Conservation (phyloP, 2,888 invertebrate genomes). For the Agonum fuliginosum region DNA sequence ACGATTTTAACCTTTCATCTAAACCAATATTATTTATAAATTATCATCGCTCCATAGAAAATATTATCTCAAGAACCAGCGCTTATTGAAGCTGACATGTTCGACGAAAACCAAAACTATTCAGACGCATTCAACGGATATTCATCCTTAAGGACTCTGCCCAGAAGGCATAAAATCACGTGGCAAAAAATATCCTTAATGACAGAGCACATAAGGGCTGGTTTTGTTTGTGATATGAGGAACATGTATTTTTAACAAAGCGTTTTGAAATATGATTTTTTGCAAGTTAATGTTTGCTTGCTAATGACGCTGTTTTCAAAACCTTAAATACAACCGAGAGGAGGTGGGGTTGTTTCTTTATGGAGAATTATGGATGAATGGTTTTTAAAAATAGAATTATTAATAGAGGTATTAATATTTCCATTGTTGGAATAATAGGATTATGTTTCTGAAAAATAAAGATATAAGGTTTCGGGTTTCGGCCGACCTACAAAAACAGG, state of each 20-base stretch:
- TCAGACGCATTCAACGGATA: conserved; percentile 21
- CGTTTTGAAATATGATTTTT: conserved; percentile 56
- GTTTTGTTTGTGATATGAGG: conserved; percentile 26
- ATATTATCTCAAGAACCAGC: conserved; percentile 53
- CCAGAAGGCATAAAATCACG: conserved; percentile 14
- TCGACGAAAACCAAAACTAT: conserved; percentile 50
- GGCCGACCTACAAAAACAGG: too few relatives aligned
- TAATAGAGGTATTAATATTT: conserved; percentile 10
- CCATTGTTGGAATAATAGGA: conserved; percentile 1
- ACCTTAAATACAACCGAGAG: conserved; percentile 4
- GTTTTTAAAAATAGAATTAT: not conserved
- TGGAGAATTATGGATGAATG: conserved; percentile 34
- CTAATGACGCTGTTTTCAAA: conserved; percentile 27
- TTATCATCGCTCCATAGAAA: conserved; percentile 59
- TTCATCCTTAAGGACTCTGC: not conserved
- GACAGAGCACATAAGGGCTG: not conserved
- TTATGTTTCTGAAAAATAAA: not conserved
- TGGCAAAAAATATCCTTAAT: not conserved
- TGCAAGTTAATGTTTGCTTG: conserved; percentile 24
- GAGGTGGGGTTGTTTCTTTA: not conserved
- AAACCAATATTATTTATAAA: conserved; percentile 60
- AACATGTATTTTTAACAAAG: conserved; percentile 46
- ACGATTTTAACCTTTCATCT: not conserved
- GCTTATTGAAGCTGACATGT: conserved; percentile 55
- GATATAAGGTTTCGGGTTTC: not conserved